Evolutionary conservation across 2,797 vertebrate genomes (phyloP), one percentile per base, ranked within the genome.

Genomic region (Melanotaenia maccullochi): DNA sequence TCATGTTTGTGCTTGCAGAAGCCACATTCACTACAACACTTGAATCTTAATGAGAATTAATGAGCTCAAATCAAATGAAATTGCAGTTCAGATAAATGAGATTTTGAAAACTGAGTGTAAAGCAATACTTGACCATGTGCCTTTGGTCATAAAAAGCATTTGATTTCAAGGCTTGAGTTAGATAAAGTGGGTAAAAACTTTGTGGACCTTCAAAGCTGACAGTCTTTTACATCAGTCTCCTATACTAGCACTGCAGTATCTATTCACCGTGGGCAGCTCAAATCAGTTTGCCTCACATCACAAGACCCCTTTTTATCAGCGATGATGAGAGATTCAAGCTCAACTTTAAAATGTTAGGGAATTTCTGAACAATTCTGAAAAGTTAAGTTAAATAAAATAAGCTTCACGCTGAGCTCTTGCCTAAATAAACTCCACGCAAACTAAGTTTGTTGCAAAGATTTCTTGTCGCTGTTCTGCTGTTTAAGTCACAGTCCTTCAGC

Each of bases 31-130:
- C 82, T 79, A 77, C 87, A 87, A 86, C 84, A 78, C 82, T 88
- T 83, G 87, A 91, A 90, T 92, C 74, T 70, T 87, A 90, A 91
- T 90, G 68, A 72, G 87, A 72, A 84, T 90, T 92, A 90, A 93
- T 93, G 85, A 90, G 79, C 79, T 78, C 4, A 40, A 92, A 93
- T 93, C 85, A 89, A 88, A 89, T 88, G 18, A 87, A 87, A 78
- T 33, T 72, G 63, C 40, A 69, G 54, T 84, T 91, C 75, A 88
- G 78, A 87, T 89, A 81, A 88, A 87, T 87, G 72, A 68, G 65
- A 89, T 82, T 72, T 63, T 80, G 76, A 77, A 85, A 83, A 70
- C 60, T 11, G 55, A 78, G 79, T 52, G 68, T 74, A 68, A 83
- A 81, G 68, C 14, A 32, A 60, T 68, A 76, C 79, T 87, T 86